Evolutionary conservation across 2,113 vertebrate species (phyloP).

Genomic region (Calyptommatus sinebrachiatus): DNA sequence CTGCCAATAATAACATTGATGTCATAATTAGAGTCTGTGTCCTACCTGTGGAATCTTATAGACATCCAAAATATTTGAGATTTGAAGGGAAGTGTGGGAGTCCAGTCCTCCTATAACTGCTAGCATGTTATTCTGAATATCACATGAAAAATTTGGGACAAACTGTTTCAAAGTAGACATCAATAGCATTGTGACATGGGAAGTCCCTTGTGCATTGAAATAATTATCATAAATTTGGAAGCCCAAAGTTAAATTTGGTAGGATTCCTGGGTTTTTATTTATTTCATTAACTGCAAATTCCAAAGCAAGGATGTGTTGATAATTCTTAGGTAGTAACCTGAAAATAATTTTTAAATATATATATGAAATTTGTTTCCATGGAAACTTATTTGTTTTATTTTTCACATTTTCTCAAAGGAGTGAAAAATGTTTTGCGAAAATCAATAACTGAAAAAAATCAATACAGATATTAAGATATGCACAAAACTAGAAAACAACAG

Average conservation of each 20-base stretch:
- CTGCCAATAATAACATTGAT: too few relatives aligned
- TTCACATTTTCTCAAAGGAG: too few relatives aligned
- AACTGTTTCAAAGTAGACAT: background rate
- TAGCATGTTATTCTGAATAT: background rate
- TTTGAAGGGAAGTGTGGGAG: background rate
- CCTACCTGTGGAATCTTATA: background rate
- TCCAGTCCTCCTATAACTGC: constrained; percentile 19
- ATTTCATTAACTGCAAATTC: constrained; percentile 13
- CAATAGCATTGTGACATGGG: background rate
- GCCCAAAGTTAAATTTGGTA: constrained; percentile 18
- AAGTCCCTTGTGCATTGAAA: background rate
- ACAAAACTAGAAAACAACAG: too few relatives aligned
- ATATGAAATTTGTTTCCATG: too few relatives aligned
- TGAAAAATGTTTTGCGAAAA: too few relatives aligned
- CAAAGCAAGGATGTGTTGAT: background rate
- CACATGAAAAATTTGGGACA: constrained; percentile 1
- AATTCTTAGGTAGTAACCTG: too few relatives aligned
- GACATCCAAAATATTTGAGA: background rate
- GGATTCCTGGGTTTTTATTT: constrained; percentile 3
- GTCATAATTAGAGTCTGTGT: too few relatives aligned
- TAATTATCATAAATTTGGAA: constrained; percentile 9
- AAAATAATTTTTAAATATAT: too few relatives aligned
- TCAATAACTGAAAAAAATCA: too few relatives aligned
- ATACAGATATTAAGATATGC: too few relatives aligned
- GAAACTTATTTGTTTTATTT: too few relatives aligned